Evolutionary conservation across 2,888 invertebrate species (phyloP).

Genomic region (Lasioglossum malachurum): DNA sequence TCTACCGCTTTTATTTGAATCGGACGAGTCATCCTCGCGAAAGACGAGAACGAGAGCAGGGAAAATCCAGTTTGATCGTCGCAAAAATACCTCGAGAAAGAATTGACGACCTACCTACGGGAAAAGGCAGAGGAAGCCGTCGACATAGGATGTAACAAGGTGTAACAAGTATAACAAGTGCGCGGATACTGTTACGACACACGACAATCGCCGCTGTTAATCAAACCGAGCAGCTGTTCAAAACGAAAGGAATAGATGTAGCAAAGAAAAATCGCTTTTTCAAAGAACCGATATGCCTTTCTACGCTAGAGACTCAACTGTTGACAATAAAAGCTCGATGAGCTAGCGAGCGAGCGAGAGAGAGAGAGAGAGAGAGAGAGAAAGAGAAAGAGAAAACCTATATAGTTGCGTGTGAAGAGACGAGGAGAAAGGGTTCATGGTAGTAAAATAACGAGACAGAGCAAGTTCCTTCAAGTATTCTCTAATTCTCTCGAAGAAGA

Average conservation of each 20-base stretch:
- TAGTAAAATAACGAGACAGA: slow-evolving; percentile 39
- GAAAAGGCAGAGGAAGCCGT: slow-evolving; percentile 11
- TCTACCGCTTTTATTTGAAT: slow-evolving; percentile 26
- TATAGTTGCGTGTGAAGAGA: slow-evolving; percentile 34
- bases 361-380: slow-evolving; percentile 1
- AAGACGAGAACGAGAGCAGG: background rate
- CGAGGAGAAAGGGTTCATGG: slow-evolving; percentile 4
- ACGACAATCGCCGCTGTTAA: slow-evolving; percentile 61
- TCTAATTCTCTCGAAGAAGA: slow-evolving; percentile 66
- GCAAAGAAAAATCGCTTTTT: slow-evolving; percentile 37
- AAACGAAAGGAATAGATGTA: slow-evolving; percentile 6
- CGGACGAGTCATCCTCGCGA: slow-evolving; percentile 12
- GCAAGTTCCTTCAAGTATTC: slow-evolving; percentile 66
- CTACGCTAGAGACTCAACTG: slow-evolving; percentile 59
- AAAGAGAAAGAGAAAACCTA: background rate
- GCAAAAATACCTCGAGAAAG: slow-evolving; percentile 38
- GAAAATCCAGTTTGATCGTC: slow-evolving; percentile 32
- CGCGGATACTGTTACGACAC: slow-evolving; percentile 22
- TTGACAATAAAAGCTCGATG: slow-evolving; percentile 65
- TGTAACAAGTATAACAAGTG: slow-evolving; percentile 2
- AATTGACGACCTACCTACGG: slow-evolving; percentile 28
- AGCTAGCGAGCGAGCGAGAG: slow-evolving; percentile 22
- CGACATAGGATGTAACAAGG: slow-evolving; percentile 21
- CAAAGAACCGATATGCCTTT: slow-evolving; percentile 59
- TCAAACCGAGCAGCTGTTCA: slow-evolving; percentile 59